Base-by-base conservation (phyloP, 2,888 invertebrate genomes). In the Pristionchus exspectatus region DNA sequence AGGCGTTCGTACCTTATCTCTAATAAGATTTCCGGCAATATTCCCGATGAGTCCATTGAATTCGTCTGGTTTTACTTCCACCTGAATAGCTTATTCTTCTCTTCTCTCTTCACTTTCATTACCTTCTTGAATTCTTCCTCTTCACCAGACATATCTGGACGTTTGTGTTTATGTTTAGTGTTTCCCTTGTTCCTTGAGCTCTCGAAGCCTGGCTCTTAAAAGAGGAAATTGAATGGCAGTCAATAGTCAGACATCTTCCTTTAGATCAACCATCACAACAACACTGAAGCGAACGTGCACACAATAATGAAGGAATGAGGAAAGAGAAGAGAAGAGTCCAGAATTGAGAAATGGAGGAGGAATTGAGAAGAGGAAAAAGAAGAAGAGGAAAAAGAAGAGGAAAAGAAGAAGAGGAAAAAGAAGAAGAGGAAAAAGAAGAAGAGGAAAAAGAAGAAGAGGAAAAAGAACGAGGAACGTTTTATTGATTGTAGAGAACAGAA, bases 11-110 rank as follows among this genome's bases (percentile, higher is more conserved):
- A 94, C 92, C 90, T 93, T 93, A 83, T 95, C 93, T n/a, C 93
- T 72, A 72, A 94, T 93, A 84, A 94, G 90, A 91, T 93, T 93
- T 4, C 94, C 94, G 66, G 94, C 94, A 84, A 94, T 92, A 89
- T 91, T 94, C 16, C 94, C 95, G 74, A 94, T 95, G 27, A 94
- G 91, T 54, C 94, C 94, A 90, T 92, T 93, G 92, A 94, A 94
- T 72, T 94, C 93, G 59, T 93, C 92, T 30, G 90, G 91, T 69
- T 92, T 91, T 90, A 93, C 90, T 72, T 91, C 91, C 27, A 93
- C 90, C 91, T 91, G 63, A 24, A 54, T n/a, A 9, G 16, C 54
- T n/a, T n/a, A 18, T 33, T 83, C 21, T 83, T 33, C 21, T 16
- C 9, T 69, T 44, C 66, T 56, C 72, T 38, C 27, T 27, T 21